These are phyloP conservation scores for Mellilla xanthometata DNA, from an alignment of 2,888 invertebrate species.

Conservation along the genomic window DNA sequence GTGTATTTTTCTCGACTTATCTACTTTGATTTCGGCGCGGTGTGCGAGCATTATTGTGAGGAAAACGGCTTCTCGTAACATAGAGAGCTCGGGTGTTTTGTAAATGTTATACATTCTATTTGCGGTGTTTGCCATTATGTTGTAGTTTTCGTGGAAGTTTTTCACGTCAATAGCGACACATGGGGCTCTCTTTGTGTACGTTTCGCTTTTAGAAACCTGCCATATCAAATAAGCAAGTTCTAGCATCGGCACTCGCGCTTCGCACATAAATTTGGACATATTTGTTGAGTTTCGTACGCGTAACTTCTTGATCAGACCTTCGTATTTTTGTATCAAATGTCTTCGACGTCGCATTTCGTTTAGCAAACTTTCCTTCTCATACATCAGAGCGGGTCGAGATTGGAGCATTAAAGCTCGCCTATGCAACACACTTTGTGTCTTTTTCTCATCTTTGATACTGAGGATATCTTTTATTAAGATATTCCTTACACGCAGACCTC, in stretches of 20 bases:
- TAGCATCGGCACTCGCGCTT: constrained; percentile 58
- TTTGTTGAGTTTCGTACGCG: constrained; percentile 51
- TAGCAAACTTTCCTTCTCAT: constrained; percentile 62
- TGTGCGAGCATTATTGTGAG: constrained; percentile 55
- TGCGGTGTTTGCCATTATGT: constrained; percentile 47
- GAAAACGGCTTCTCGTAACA: constrained; percentile 62
- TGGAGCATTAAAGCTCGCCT: constrained; percentile 53
- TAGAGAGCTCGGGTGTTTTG: constrained; percentile 44
- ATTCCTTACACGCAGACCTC: constrained; percentile 62
- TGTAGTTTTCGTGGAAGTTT: constrained; percentile 57
- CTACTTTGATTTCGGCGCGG: constrained; percentile 40
- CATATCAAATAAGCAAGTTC: constrained; percentile 62
- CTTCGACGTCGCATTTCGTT: constrained; percentile 58
- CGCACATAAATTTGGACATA: constrained; percentile 54
- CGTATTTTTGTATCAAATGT: constrained; percentile 55
- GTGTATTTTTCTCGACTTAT: constrained; percentile 54
- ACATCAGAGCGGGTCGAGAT: constrained; percentile 45
- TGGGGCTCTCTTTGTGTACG: constrained; percentile 46
- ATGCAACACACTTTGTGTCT: constrained; percentile 57
- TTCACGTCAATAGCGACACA: constrained; percentile 54
- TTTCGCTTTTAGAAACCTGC: constrained; percentile 50
- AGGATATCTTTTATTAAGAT: constrained; percentile 60
- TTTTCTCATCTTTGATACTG: constrained; percentile 51
- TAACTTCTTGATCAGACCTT: constrained; percentile 58
- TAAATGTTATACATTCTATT: constrained; percentile 53